These are phyloP conservation scores for Pandemis heparana DNA, from an alignment of 2,888 invertebrate species.

Conservation along the genomic window DNA sequence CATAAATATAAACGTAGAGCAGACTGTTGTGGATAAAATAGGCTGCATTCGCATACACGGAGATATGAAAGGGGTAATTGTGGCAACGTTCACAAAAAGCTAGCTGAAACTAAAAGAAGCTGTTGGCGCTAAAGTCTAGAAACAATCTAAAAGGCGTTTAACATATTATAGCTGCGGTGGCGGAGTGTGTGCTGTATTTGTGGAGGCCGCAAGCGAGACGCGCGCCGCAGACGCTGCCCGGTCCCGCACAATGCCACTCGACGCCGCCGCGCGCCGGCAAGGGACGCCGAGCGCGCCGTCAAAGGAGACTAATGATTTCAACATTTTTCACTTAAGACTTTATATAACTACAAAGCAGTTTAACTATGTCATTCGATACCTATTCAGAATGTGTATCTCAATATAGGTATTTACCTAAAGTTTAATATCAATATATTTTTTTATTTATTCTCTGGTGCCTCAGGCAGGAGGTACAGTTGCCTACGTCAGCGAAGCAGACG, in stretches of 20 bases:
- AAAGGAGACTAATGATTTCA: constrained; percentile 36
- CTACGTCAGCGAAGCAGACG: too few relatives aligned
- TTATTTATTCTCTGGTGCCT: too few relatives aligned
- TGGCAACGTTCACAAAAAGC: constrained; percentile 69
- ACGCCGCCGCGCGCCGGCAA: not conserved
- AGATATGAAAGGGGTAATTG: constrained; percentile 77
- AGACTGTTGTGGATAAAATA: constrained; percentile 72
- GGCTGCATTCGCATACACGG: constrained; percentile 65
- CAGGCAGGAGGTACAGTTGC: too few relatives aligned
- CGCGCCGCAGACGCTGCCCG: constrained; percentile 45
- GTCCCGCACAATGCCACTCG: constrained; percentile 31
- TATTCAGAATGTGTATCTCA: not conserved
- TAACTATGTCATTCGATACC: not conserved
- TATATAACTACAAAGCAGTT: not conserved
- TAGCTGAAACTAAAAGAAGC: constrained; percentile 74
- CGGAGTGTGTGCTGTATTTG: constrained; percentile 50
- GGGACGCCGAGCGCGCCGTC: constrained; percentile 26
- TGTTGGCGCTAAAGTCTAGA: constrained; percentile 66
- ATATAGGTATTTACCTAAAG: too few relatives aligned
- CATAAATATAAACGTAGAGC: constrained; percentile 63
- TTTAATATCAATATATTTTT: too few relatives aligned
- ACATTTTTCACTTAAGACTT: constrained; percentile 22
- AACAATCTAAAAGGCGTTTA: constrained; percentile 62
- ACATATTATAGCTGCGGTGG: constrained; percentile 47
- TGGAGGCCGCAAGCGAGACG: constrained; percentile 51